Base-by-base conservation (phyloP, 1,140 invertebrate genomes). In the Varroa destructor region DNA sequence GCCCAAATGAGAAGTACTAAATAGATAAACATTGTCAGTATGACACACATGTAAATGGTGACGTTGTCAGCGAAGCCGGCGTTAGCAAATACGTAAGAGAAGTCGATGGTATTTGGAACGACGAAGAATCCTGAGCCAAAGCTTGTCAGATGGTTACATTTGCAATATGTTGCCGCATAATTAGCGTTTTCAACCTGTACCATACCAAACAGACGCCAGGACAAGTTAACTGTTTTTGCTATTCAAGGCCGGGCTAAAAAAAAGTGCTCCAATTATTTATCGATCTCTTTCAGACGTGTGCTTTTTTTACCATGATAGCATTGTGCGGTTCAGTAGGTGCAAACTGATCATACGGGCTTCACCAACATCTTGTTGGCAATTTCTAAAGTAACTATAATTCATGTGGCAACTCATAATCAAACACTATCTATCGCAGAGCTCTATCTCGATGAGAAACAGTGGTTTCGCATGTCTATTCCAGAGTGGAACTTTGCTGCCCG, bases 101-200 rank as follows among this genome's bases (percentile, higher is more conserved):
- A 84, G 76, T 84, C 83, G 36, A 84, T 83, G 5, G 82, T 81
- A 76, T 84, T 84, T 0, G 82, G 82, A 40, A 79, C 78, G 0
- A 83, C 80, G 70, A 82, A 81, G 71, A 83, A 82, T 72, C 83
- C 82, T 25, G 81, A 80, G 1, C 81, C 83, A 75, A 84, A 84
- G 10, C 81, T 82, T 3, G 83, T 83, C 76, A 84, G 77, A 76
- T 84, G 83, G 71, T 79, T 82, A 75, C 81, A 83, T 43, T 80
- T 75, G 74, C 83, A 84, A 51, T 81, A 77, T 0, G 82, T 83
- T 43, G 77, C 71, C 0, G 56, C 56, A 25, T 74, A 71, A 56
- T 77, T 75, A 4, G 75, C 74, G 56, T 71, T 73, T 10, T 76
- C 74, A 36, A 79, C 77, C 77, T 78, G 57, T 46, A 12, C 25